Base-by-base conservation (phyloP, 2,113 vertebrate species). In the Limnothrissa miodon region DNA sequence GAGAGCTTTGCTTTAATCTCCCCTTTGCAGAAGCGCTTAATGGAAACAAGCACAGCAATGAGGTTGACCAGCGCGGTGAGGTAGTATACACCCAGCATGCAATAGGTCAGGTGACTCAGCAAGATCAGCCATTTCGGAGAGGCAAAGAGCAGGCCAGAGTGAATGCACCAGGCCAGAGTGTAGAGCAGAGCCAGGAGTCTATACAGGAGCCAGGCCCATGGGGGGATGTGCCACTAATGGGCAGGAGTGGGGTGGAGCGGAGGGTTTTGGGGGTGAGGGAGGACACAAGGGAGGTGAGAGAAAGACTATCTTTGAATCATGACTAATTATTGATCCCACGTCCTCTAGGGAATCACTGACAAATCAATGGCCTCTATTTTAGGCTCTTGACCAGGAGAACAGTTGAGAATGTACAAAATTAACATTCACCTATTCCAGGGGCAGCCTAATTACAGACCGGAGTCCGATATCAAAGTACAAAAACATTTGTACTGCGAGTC, bases 171-270 rank as follows among this genome's bases (percentile, higher is more conserved):
- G 85, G 56, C 62, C 21, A 88, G 8, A 0, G 81, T 83, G 83
- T 86, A 86, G 80, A 82, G 10, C 78, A 86, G 78, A 62, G 80
- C 80, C 11, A 74, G 48, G 56, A 78, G 10, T 6, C 85, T 51
- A 45, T 83, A 88, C 15, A 80, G 11, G 78, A 88, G 80, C 84
- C 87, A 87, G 21, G 66, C 33, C 46, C 44, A 78, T 6, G 80
- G 83, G 78, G 56, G 82, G 74, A 88, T 82, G 42, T 87, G 80
- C 87, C 87, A 88, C 87, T 88, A 79, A 11, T 23, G 74, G 45
- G 4, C 33, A 25, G n/a, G 33, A 42, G 7, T n/a, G 36, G 36
- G 39, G 53, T 66, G 17, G 78, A 0, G 45, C 10, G 17, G 13
- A 66, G 5, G 33, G 59, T 21, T 59, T 45, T 4, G 21, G 51